Evolutionary conservation across 2,797 vertebrate genomes (phyloP).

Genomic region (Lycodopsis pacificus): DNA sequence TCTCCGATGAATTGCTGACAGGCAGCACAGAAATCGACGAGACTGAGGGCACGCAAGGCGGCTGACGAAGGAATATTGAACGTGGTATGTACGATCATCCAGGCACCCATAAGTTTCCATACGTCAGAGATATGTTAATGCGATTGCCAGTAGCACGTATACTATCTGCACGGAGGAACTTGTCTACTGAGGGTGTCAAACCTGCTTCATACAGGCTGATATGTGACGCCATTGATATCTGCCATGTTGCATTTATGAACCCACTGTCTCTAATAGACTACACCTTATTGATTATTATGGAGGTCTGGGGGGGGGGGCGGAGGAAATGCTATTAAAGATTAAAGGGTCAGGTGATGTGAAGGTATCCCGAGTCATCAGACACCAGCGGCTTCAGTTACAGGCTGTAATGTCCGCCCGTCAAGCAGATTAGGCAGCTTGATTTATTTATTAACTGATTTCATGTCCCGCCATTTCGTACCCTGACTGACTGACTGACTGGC

Average conservation of each 20-base stretch:
- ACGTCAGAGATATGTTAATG: constrained; percentile 22
- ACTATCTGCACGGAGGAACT: constrained; percentile 14
- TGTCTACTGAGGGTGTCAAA: constrained; percentile 30
- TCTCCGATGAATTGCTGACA: constrained; percentile 83
- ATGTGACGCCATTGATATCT: constrained; percentile 49
- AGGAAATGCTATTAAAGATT: constrained; percentile 85
- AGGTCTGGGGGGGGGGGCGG: constrained; percentile 52
- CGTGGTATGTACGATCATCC: constrained; percentile 83
- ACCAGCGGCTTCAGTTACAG: constrained; percentile 81
- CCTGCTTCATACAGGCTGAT: constrained; percentile 34
- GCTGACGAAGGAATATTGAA: constrained; percentile 83
- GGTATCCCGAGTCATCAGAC: constrained; percentile 83
- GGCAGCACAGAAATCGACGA: constrained; percentile 76
- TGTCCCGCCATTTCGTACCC: constrained; percentile 70
- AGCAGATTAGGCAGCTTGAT: constrained; percentile 85
- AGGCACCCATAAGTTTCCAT: constrained; percentile 20
- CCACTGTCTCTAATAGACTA: constrained; percentile 62
- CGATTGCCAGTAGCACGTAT: background rate
- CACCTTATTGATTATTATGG: constrained; percentile 76
- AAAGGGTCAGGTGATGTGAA: constrained; percentile 83
- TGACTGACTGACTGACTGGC: constrained; percentile 50
- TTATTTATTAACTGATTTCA: constrained; percentile 86
- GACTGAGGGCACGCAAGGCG: constrained; percentile 82
- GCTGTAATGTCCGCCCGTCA: constrained; percentile 78
- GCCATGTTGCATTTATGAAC: constrained; percentile 61